phyloP scores from a whole-genome alignment of 2,797 vertebrate species.

The Petrocephalus schoutedeni region DNA sequence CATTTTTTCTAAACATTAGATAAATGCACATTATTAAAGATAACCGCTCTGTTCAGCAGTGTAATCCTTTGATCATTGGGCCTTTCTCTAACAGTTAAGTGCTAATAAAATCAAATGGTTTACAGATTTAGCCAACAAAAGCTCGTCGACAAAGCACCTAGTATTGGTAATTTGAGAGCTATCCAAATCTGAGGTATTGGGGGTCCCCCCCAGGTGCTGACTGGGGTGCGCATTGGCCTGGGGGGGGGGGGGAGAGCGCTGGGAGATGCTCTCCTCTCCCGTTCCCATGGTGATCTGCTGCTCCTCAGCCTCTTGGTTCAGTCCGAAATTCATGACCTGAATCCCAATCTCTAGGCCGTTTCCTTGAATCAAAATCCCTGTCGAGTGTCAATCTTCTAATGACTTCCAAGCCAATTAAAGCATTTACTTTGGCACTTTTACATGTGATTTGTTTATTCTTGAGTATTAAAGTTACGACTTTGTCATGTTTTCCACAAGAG shows the following conservation, averaged over 20 bases:
- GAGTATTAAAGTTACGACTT: background rate
- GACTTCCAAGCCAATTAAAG: background rate
- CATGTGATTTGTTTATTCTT: background rate
- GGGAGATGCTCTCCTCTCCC: background rate
- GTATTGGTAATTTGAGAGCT: background rate
- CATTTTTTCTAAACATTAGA: background rate
- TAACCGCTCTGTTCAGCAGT: background rate
- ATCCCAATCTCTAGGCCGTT: slow-evolving; percentile 21
- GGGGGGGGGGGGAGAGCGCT: background rate
- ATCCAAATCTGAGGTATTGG: background rate
- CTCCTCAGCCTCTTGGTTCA: slow-evolving; percentile 7
- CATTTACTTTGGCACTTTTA: background rate
- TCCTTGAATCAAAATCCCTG: slow-evolving; percentile 6
- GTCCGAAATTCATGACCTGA: background rate
- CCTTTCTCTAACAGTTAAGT: background rate
- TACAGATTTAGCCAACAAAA: background rate
- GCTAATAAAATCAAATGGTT: background rate
- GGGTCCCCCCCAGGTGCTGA: background rate
- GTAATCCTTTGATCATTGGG: background rate
- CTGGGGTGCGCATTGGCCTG: background rate
- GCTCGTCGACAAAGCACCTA: background rate
- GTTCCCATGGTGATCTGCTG: slow-evolving; percentile 31
- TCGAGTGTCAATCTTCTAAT: background rate
- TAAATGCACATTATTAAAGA: background rate
- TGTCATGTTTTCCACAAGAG: background rate